A percentile compares a stretch with the other conserved stretches of the same genome.
These are phyloP conservation scores for Paradoxurus hermaphroditus DNA, from an alignment of 2,113 vertebrate genomes.

Conservation along the genomic window DNA sequence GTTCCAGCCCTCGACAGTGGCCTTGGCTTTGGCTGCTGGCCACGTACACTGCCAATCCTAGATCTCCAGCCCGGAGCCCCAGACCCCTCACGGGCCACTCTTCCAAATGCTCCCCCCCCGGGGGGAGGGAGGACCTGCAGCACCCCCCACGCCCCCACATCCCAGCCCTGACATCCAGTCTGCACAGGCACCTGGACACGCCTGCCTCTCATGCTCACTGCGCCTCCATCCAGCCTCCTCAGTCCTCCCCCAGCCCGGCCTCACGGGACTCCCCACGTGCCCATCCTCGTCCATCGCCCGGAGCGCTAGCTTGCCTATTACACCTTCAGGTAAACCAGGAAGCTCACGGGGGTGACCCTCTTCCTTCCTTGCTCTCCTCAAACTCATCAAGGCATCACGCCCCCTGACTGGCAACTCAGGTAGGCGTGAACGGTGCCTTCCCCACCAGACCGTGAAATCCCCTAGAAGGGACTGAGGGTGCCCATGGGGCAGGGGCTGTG, in stretches of 20 bases:
- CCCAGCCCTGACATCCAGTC: neutral
- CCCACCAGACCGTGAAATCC: neutral
- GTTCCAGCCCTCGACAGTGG: neutral
- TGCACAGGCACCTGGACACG: no score
- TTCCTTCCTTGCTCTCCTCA: no score
- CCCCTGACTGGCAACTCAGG: neutral
- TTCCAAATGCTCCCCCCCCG: neutral
- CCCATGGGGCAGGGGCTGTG: neutral
- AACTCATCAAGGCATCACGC: neutral
- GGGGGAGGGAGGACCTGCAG: neutral
- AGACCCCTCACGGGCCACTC: neutral
- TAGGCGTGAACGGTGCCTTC: neutral
- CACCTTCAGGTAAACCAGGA: neutral
- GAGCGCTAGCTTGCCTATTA: neutral
- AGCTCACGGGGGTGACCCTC: accelerated
- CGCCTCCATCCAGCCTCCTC: neutral
- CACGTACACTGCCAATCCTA: neutral
- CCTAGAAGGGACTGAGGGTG: neutral
- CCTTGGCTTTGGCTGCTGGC: neutral
- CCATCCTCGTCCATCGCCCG: neutral
- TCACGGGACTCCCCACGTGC: neutral
- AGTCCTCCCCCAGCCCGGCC: neutral
- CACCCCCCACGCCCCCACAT: neutral
- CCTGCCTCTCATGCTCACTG: neutral
- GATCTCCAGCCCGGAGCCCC: neutral